These are phyloP conservation scores for Panulirus ornatus DNA, from an alignment of 1,140 invertebrate genomes.

Conservation along the genomic window DNA sequence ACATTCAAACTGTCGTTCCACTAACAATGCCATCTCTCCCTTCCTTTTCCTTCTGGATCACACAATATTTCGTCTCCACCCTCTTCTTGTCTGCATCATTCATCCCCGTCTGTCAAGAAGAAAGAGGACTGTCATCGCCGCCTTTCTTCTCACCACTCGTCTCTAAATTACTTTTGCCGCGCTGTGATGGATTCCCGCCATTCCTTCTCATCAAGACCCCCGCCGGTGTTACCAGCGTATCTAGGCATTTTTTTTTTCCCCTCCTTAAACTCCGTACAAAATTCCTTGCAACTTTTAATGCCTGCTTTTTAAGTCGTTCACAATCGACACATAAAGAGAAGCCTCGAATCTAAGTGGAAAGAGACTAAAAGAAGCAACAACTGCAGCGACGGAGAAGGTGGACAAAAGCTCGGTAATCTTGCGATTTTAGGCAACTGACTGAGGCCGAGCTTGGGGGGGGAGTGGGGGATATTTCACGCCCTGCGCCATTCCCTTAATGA, in stretches of 20 bases:
- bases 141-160: neutral
- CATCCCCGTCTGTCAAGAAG: slow-evolving; percentile 22
- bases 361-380: too few relatives aligned
- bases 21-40: too few relatives aligned
- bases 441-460: neutral
- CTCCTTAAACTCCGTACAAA: too few relatives aligned
- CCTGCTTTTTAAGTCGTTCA: too few relatives aligned
- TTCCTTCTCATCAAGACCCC: slow-evolving; percentile 23
- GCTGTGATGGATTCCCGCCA: slow-evolving; percentile 41
- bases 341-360: too few relatives aligned
- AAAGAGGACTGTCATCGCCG: slow-evolving; percentile 13
- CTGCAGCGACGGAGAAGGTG: neutral
- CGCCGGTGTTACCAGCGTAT: neutral
- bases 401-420: neutral
- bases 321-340: too few relatives aligned
- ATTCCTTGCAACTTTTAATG: too few relatives aligned
- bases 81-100: neutral
- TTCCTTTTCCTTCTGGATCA: too few relatives aligned
- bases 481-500: slow-evolving; percentile 23
- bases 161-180: slow-evolving; percentile 2
- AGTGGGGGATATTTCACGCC: slow-evolving; percentile 10
- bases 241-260: too few relatives aligned
- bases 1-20: too few relatives aligned
- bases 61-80: neutral
- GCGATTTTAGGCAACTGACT: neutral